A percentile compares a stretch with the other conserved stretches of the same genome.
phyloP scores from a whole-genome alignment of 2,888 invertebrate genomes.

The Lepidocyrtoides sp. region DNA sequence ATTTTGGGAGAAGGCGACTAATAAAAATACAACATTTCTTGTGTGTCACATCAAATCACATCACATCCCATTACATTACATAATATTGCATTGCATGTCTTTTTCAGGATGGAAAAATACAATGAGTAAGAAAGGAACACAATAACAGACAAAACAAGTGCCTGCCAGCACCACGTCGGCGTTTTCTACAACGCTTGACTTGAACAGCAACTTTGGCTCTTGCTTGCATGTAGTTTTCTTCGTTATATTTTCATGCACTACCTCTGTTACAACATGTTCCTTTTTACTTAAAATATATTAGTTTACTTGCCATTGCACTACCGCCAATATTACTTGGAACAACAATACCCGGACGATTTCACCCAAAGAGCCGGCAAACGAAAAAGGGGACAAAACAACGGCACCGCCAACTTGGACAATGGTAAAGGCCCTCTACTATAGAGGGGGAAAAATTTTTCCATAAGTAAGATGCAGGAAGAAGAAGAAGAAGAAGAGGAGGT shows the following conservation, averaged over 20 bases:
- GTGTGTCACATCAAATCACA: slow-evolving; percentile 72
- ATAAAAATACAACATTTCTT: slow-evolving; percentile 62
- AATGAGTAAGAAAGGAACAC: not conserved
- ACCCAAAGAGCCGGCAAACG: slow-evolving; percentile 58
- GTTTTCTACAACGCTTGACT: slow-evolving; percentile 64
- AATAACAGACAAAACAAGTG: not conserved
- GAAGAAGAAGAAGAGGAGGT: no score
- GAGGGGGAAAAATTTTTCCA: slow-evolving; percentile 43
- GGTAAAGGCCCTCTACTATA: no score
- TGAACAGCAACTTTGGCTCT: slow-evolving; percentile 49
- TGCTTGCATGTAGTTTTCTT: not conserved
- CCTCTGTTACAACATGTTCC: not conserved
- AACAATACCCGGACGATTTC: slow-evolving; percentile 68
- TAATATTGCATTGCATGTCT: slow-evolving; percentile 51
- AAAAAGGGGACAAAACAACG: slow-evolving; percentile 55
- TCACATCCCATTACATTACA: slow-evolving; percentile 66
- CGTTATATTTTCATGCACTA: not conserved
- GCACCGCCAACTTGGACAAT: slow-evolving; percentile 43
- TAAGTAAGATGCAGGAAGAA: slow-evolving; percentile 62
- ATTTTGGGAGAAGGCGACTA: no score
- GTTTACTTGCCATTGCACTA: slow-evolving; percentile 3
- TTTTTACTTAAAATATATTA: not conserved
- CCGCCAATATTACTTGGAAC: slow-evolving; percentile 37
- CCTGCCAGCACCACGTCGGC: slow-evolving; percentile 55
- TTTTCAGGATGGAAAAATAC: slow-evolving; percentile 48